Evolutionary conservation across 2,888 invertebrate genomes (phyloP).

Genomic region (Cheilosia scutellata): DNA sequence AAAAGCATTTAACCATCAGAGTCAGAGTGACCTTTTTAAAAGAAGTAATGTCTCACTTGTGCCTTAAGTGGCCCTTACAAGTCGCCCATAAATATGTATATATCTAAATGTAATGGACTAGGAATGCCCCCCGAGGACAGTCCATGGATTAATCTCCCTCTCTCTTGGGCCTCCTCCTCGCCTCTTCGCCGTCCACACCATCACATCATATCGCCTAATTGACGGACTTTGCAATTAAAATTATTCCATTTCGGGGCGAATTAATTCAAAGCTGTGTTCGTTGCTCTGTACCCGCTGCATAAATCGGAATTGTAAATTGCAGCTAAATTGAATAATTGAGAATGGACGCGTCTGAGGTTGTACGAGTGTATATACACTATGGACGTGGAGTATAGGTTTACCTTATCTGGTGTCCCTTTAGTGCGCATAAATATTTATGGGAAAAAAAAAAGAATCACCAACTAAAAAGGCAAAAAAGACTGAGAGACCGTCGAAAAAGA

Average conservation of each 20-base stretch:
- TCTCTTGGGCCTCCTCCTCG: neutral
- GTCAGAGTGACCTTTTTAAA: slow-evolving; percentile 59
- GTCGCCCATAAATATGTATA: slow-evolving; percentile 63
- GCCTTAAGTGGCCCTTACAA: slow-evolving; percentile 66
- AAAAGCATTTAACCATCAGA: slow-evolving; percentile 31
- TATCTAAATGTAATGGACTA: slow-evolving; percentile 53
- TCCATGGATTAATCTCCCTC: slow-evolving; percentile 8
- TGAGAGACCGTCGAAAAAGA: slow-evolving; percentile 44
- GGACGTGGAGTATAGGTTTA: slow-evolving; percentile 40
- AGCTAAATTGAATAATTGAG: slow-evolving; percentile 75
- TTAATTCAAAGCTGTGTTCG: slow-evolving; percentile 71
- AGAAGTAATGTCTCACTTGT: slow-evolving; percentile 72
- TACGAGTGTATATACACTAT: neutral
- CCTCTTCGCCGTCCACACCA: neutral
- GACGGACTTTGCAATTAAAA: slow-evolving; percentile 75
- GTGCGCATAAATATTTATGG: slow-evolving; percentile 71
- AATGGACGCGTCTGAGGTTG: slow-evolving; percentile 63
- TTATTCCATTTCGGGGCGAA: slow-evolving; percentile 73
- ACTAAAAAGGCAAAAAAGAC: slow-evolving; percentile 2
- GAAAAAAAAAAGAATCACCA: slow-evolving; percentile 7
- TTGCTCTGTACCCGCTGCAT: slow-evolving; percentile 52
- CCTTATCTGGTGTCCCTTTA: slow-evolving; percentile 72
- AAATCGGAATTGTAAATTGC: slow-evolving; percentile 74
- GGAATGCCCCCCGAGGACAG: slow-evolving; percentile 35
- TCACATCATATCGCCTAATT: slow-evolving; percentile 52